These are phyloP conservation scores for Steinernema carpocapsae DNA, from an alignment of 2,888 invertebrate species.

Conservation along the genomic window DNA sequence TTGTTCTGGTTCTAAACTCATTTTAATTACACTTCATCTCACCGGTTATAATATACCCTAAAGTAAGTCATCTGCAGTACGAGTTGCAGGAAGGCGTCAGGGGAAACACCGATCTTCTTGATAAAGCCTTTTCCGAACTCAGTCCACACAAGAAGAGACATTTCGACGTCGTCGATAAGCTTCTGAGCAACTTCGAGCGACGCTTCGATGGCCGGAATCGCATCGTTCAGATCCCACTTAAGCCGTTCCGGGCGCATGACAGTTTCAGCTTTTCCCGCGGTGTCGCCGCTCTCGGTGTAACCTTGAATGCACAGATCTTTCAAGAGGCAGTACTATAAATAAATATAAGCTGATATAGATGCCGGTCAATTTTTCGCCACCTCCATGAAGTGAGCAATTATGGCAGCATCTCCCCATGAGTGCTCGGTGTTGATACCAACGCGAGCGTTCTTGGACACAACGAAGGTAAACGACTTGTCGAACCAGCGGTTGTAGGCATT, in stretches of 20 bases:
- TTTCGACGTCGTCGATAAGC: slow-evolving; percentile 85
- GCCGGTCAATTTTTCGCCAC: slow-evolving; percentile 71
- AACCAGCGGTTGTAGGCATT: slow-evolving; percentile 96
- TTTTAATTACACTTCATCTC: too few relatives aligned
- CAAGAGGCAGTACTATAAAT: too few relatives aligned
- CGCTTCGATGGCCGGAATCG: not conserved
- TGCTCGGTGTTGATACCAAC: slow-evolving; percentile 97
- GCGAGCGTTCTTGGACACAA: slow-evolving; percentile 87
- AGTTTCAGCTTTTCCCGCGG: slow-evolving; percentile 73
- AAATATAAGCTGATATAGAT: too few relatives aligned
- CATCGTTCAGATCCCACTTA: slow-evolving; percentile 79
- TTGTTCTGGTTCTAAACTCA: slow-evolving; percentile 79
- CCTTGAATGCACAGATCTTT: slow-evolving; percentile 67
- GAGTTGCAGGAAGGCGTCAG: slow-evolving; percentile 95
- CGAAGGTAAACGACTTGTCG: slow-evolving; percentile 94
- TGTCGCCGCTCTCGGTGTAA: slow-evolving; percentile 77
- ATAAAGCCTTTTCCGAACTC: slow-evolving; percentile 83
- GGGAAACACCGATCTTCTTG: slow-evolving; percentile 88
- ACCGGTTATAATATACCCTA: slow-evolving; percentile 72
- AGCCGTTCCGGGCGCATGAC: slow-evolving; percentile 77
- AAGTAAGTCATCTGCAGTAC: slow-evolving; percentile 93
- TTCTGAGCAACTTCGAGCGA: slow-evolving; percentile 74
- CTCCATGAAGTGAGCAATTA: slow-evolving; percentile 93
- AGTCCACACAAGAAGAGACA: slow-evolving; percentile 83
- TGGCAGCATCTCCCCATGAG: slow-evolving; percentile 98